These are phyloP conservation scores for Zaprionus ornatus DNA, from an alignment of 1,140 invertebrate species.

Conservation along the genomic window DNA sequence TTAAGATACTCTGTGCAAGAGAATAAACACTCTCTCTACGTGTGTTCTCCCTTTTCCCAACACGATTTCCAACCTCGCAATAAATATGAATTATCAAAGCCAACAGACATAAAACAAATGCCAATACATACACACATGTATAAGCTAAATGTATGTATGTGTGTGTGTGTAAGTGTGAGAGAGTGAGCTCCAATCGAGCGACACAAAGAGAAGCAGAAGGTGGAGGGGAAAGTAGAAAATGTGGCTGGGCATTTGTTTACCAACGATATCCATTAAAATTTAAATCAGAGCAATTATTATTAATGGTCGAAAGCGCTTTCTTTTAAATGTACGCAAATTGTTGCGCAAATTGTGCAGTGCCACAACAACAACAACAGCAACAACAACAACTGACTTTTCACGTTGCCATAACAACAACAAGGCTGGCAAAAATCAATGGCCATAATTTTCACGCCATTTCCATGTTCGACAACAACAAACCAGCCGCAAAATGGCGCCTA, in stretches of 20 bases:
- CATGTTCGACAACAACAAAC: conserved; percentile 37
- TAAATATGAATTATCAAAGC: conserved; percentile 66
- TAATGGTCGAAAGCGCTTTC: conserved; percentile 69
- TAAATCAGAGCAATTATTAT: conserved; percentile 81
- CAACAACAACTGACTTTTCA: conserved; percentile 27
- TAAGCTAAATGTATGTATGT: neutral
- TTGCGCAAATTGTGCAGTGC: conserved; percentile 45
- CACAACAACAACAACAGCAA: conserved; percentile 20
- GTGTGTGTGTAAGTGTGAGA: neutral
- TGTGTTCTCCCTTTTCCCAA: neutral
- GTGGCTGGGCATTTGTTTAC: conserved; percentile 56
- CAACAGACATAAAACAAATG: conserved; percentile 38
- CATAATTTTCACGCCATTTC: conserved; percentile 68
- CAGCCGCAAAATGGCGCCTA: conserved; percentile 2
- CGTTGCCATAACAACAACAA: conserved; percentile 15
- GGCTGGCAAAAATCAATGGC: conserved; percentile 54
- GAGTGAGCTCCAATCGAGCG: conserved; percentile 6
- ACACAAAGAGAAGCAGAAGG: neutral
- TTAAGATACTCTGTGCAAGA: too few relatives aligned
- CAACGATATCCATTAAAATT: conserved; percentile 81
- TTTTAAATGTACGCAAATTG: conserved; percentile 79
- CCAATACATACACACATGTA: conserved; percentile 14
- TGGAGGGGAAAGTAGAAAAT: neutral
- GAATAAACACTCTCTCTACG: too few relatives aligned
- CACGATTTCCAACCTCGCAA: conserved; percentile 42